Conservation (phyloP, 2,113 vertebrate genomes). For the Rhagologus leucostigma region DNA sequence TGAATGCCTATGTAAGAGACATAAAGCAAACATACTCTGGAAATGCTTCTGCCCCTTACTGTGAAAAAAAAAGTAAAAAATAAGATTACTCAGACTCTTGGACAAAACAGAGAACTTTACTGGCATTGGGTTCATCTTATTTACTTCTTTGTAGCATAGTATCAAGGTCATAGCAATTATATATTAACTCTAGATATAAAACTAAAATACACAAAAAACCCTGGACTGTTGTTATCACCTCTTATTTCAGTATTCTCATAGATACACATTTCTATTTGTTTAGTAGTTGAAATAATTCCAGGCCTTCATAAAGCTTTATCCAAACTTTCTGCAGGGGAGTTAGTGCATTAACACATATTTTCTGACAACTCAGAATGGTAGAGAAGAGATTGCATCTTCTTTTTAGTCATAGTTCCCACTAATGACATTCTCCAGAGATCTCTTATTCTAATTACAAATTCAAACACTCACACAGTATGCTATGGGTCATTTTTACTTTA, state of each 20-base stretch:
- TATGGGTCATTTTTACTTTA: not conserved
- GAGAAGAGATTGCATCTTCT: not conserved
- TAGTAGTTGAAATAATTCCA: not conserved
- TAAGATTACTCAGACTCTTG: not conserved
- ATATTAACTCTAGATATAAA: not conserved
- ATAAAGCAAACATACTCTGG: not conserved
- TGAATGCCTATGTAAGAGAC: not conserved
- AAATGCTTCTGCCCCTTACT: not conserved
- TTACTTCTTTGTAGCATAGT: not conserved
- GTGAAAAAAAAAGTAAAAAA: not conserved
- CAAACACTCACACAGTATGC: not conserved
- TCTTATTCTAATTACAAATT: not conserved
- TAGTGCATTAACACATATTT: not conserved
- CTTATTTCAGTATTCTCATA: not conserved
- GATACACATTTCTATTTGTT: not conserved
- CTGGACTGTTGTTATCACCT: not conserved
- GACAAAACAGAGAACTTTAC: not conserved
- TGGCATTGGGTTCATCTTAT: not conserved
- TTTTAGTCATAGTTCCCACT: not conserved
- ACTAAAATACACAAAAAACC: not conserved
- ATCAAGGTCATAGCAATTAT: not conserved
- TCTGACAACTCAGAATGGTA: not conserved
- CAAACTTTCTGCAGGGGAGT: not conserved
- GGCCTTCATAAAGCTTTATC: not conserved
- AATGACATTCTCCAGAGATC: not conserved